phyloP scores from a whole-genome alignment of 2,113 vertebrate genomes.

The Neoarius graeffei region DNA sequence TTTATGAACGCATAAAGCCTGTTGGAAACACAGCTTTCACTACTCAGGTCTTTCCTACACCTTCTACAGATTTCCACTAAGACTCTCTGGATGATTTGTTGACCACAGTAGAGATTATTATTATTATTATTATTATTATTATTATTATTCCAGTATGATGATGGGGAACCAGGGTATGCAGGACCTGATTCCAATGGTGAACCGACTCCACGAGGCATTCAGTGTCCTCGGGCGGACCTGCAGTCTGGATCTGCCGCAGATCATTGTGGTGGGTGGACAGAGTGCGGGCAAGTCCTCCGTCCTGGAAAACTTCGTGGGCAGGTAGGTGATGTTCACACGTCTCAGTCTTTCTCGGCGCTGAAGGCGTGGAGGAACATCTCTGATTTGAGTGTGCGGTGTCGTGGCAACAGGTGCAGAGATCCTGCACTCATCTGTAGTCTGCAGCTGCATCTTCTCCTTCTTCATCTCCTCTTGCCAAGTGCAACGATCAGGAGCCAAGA shows the following conservation, averaged over 20 bases:
- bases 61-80: background rate
- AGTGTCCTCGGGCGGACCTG: constrained; percentile 80
- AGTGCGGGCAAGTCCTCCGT: constrained; percentile 89
- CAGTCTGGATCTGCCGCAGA: constrained; percentile 83
- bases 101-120: background rate
- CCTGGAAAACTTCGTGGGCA: constrained; percentile 86
- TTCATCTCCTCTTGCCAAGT: constrained; percentile 27
- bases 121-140: too few relatives aligned
- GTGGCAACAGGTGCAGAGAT: constrained; percentile 41
- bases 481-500: constrained; percentile 34
- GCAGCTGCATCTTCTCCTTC: constrained; percentile 20
- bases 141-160: constrained; percentile 5
- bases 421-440: constrained; percentile 48
- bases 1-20: background rate
- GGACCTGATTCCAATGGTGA: constrained; percentile 90
- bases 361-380: background rate
- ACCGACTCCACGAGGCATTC: constrained; percentile 88
- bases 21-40: too few relatives aligned
- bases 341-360: background rate
- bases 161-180: constrained; percentile 88
- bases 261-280: constrained; percentile 87
- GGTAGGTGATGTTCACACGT: constrained; percentile 61
- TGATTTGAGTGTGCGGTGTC: background rate
- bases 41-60: too few relatives aligned
- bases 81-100: background rate